A percentile compares a stretch with the other conserved stretches of the same genome.
These are phyloP conservation scores for Hemiprocne comata DNA, from an alignment of 2,113 vertebrate species.

Conservation along the genomic window DNA sequence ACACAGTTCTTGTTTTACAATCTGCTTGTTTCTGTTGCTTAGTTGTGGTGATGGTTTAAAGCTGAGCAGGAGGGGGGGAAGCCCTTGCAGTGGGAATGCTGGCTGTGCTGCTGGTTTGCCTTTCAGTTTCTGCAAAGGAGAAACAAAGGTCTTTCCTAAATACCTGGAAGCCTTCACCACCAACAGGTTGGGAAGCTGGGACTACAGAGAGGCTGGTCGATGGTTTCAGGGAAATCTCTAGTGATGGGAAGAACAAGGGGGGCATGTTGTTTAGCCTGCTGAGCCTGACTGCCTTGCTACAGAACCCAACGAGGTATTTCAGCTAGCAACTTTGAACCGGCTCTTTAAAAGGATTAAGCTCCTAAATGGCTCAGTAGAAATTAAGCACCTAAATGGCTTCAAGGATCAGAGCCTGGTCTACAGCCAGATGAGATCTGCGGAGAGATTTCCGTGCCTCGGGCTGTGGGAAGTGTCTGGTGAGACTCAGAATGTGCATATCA, in stretches of 20 bases:
- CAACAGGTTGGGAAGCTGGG: not conserved
- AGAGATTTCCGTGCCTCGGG: not conserved
- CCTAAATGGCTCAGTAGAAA: not conserved
- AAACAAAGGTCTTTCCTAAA: not conserved
- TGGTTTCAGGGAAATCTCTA: not conserved
- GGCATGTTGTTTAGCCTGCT: not conserved
- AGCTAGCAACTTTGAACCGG: not conserved
- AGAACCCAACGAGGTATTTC: not conserved
- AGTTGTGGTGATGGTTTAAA: not conserved
- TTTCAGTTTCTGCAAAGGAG: not conserved
- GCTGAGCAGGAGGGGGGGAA: not conserved
- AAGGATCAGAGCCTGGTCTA: not conserved
- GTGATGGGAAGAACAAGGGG: not conserved
- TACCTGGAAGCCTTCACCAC: not conserved
- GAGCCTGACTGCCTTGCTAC: not conserved
- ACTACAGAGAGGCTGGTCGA: not conserved
- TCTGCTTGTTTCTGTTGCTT: not conserved
- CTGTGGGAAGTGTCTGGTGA: not conserved
- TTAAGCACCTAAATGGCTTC: not conserved
- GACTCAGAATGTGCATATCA: rapidly evolving
- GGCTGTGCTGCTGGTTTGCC: not conserved
- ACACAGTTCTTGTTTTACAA: conserved; percentile 16
- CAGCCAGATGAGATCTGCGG: not conserved
- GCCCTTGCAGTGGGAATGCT: not conserved
- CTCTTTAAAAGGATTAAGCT: not conserved